Evolutionary conservation across 2,113 vertebrate genomes (phyloP), one percentile per base, ranked within the genome.

Genomic region (Nettapus auritus): DNA sequence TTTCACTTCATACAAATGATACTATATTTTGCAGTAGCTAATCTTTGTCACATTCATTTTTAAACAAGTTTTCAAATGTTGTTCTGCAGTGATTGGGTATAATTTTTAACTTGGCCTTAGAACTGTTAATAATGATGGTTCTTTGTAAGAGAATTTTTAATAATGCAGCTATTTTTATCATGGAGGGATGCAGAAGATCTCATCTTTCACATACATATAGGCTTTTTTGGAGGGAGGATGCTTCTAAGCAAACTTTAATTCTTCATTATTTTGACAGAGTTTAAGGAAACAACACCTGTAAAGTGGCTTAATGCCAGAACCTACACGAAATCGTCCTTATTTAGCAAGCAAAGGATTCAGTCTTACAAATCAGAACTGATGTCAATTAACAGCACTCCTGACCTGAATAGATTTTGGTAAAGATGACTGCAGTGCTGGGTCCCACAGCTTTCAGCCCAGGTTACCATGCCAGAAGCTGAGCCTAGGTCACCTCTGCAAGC

Each of bases 21-120:
- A 31, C 11, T 42, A 26, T 81, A 57, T 90, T 91, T 95, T 68
- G 88, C 69, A 44, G 53, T 10, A 86, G 40, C 69, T 95, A 77
- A 89, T 96, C 88, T 91, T 83, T 78, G 60, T 89, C 90, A 91
- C 78, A 94, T 97, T 94, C 71, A 94, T 95, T 94, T 96, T 91
- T 87, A 94, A 94, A 93, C 75, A 50, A 56, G 55, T 85, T 92
- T 85, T 66, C 82, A 95, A 94, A 93, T 89, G 94, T 97, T 93
- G 42, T 97, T 95, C 82, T 94, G 56, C 75, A 77, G 60, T 91
- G 96, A 94, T 94, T 88, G 4, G 29, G 84, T 86, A 25, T 92
- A 77, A 79, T 96, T 96, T 89, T 90, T 82, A 93, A 94, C 66
- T 85, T 94, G 75, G 68, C 87, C 20, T 79, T 94, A 63, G 52